Conservation (phyloP, 2,888 invertebrate species). For the Fissipunctia ypsillon region DNA sequence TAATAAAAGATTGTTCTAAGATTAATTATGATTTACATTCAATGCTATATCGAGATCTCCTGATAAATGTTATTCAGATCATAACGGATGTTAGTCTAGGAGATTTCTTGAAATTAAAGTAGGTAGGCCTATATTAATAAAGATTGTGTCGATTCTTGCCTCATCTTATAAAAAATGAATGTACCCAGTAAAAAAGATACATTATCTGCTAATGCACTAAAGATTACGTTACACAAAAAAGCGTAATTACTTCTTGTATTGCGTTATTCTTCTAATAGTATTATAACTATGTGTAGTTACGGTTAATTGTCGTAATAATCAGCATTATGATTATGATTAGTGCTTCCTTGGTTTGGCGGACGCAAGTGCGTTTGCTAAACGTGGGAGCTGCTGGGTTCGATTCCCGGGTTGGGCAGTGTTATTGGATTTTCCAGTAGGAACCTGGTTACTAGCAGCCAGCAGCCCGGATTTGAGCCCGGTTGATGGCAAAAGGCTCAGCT, state of each 20-base stretch:
- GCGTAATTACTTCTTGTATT: constrained; percentile 39
- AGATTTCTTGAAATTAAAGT: neutral
- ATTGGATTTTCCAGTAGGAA: no score
- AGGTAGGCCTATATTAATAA: neutral
- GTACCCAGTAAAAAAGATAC: constrained; percentile 5
- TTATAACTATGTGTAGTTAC: constrained; percentile 50
- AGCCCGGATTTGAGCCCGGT: no score
- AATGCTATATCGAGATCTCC: neutral
- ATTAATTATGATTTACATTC: neutral
- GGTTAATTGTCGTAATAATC: constrained; percentile 44
- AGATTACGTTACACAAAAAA: constrained; percentile 49
- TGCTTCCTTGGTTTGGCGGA: neutral
- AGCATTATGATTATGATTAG: constrained; percentile 23
- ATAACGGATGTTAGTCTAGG: constrained; percentile 1
- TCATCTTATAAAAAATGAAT: constrained; percentile 11
- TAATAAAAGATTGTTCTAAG: neutral
- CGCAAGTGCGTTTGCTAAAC: neutral
- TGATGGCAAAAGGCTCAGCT: no score
- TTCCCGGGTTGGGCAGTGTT: neutral
- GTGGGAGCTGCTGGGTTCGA: constrained; percentile 3
- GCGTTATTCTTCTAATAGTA: constrained; percentile 52
- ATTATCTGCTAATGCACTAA: constrained; percentile 46
- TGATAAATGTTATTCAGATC: neutral
- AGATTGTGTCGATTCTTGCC: constrained; percentile 6
- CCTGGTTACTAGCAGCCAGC: no score